Conservation (phyloP, 2,797 vertebrate genomes). For the Hoplostethus atlanticus region DNA sequence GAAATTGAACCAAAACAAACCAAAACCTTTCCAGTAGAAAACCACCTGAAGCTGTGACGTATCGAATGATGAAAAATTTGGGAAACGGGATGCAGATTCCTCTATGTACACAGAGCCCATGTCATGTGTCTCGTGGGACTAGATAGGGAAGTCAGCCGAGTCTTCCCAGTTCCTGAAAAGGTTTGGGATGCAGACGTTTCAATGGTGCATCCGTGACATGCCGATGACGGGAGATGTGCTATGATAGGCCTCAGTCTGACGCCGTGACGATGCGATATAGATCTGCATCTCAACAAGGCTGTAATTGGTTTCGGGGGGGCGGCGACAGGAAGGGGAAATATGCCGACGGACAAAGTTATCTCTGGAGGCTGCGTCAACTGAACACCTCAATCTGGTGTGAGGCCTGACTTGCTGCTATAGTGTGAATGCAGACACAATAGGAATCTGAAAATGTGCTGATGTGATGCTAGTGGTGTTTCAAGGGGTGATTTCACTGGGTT, state of each 20-base stretch:
- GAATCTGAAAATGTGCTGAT: not conserved
- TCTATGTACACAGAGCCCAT: no score
- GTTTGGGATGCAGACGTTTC: not conserved
- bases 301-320: conserved; percentile 27
- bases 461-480: not conserved
- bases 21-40: no score
- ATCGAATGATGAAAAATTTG: no score
- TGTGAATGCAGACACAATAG: no score
- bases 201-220: not conserved
- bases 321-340: not conserved
- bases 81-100: no score
- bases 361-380: conserved; percentile 3
- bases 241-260: conserved; percentile 12
- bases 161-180: not conserved
- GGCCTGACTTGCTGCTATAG: no score
- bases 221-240: no score
- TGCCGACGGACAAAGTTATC: conserved; percentile 22
- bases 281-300: conserved; percentile 50
- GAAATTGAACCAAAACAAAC: no score
- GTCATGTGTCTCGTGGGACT: no score
- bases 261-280: conserved; percentile 20
- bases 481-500: not conserved
- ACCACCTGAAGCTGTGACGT: no score
- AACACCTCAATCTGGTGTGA: not conserved
- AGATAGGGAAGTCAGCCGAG: not conserved